These are phyloP conservation scores for Mystacides longicornis DNA, from an alignment of 2,888 invertebrate species.

Conservation along the genomic window DNA sequence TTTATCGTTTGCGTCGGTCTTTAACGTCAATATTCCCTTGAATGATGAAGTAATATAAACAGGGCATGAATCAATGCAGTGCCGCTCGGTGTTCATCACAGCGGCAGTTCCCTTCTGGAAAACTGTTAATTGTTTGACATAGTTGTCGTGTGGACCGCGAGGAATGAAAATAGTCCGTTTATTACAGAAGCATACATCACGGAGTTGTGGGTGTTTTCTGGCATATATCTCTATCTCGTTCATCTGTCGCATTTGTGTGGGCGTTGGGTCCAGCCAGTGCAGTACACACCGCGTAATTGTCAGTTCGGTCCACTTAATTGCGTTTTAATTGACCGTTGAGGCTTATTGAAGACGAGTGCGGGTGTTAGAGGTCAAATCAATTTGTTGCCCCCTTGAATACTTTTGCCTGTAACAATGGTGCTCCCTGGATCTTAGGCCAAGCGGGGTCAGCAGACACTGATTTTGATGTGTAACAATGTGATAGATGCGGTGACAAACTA, in stretches of 20 bases:
- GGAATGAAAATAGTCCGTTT: slow-evolving; percentile 2
- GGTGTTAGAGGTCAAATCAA: slow-evolving; percentile 24
- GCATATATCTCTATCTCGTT: neutral
- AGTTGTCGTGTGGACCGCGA: neutral
- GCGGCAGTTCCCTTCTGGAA: neutral
- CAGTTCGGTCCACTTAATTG: slow-evolving; percentile 22
- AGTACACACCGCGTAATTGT: neutral
- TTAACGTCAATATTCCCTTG: neutral
- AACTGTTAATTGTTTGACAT: slow-evolving; percentile 1
- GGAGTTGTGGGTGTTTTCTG: neutral
- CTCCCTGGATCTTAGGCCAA: slow-evolving; percentile 7
- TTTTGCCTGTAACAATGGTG: slow-evolving; percentile 12
- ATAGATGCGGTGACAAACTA: neutral
- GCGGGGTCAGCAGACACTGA: slow-evolving; percentile 7
- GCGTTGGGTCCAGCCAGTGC: slow-evolving; percentile 6
- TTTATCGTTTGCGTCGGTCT: too few relatives aligned
- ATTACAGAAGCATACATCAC: neutral
- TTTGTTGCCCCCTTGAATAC: slow-evolving; percentile 14
- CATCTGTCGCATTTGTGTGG: slow-evolving; percentile 7
- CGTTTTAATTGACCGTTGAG: slow-evolving; percentile 24
- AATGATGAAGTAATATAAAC: neutral
- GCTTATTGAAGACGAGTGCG: slow-evolving; percentile 13
- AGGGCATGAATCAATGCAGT: neutral
- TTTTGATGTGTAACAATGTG: slow-evolving; percentile 3
- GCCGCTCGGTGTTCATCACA: neutral